These are phyloP conservation scores for Mechanitis messenoides DNA, from an alignment of 2,888 invertebrate species.

Conservation along the genomic window DNA sequence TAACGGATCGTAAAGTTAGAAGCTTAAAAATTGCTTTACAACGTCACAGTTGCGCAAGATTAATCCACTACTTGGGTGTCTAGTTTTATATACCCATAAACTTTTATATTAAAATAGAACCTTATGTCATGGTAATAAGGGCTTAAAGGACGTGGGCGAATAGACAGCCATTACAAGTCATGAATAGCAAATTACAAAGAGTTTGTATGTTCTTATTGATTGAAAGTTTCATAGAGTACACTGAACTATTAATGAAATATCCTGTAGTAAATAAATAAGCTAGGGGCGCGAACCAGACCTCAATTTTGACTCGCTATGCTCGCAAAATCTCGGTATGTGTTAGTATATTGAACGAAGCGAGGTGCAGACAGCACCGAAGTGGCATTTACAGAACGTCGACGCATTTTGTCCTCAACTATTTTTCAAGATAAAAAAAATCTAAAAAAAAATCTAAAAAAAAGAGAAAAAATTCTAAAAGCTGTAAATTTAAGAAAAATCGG, in stretches of 20 bases:
- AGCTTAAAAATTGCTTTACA: slow-evolving; percentile 55
- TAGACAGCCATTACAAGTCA: slow-evolving; percentile 51
- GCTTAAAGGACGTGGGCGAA: slow-evolving; percentile 59
- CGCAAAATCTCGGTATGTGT: too few relatives aligned
- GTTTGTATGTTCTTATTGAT: slow-evolving; percentile 33
- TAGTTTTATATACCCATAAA: slow-evolving; percentile 54
- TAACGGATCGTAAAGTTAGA: slow-evolving; percentile 65
- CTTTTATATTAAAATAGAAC: slow-evolving; percentile 25
- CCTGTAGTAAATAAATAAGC: too few relatives aligned
- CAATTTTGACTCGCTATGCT: too few relatives aligned
- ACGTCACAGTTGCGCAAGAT: slow-evolving; percentile 55
- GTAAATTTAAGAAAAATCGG: too few relatives aligned
- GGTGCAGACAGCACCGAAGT: too few relatives aligned
- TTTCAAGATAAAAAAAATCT: too few relatives aligned
- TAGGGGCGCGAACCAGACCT: too few relatives aligned
- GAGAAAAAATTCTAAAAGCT: too few relatives aligned
- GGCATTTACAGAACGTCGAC: too few relatives aligned
- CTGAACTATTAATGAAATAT: neutral
- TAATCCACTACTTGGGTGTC: slow-evolving; percentile 74
- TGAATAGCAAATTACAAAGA: slow-evolving; percentile 61
- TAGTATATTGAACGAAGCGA: too few relatives aligned
- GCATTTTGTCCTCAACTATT: too few relatives aligned
- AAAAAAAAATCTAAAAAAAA: too few relatives aligned
- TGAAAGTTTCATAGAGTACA: slow-evolving; percentile 40
- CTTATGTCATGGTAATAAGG: slow-evolving; percentile 32